phyloP scores from a whole-genome alignment of 53 echinoderm and acorn worm genomes.

The Astropecten irregularis region DNA sequence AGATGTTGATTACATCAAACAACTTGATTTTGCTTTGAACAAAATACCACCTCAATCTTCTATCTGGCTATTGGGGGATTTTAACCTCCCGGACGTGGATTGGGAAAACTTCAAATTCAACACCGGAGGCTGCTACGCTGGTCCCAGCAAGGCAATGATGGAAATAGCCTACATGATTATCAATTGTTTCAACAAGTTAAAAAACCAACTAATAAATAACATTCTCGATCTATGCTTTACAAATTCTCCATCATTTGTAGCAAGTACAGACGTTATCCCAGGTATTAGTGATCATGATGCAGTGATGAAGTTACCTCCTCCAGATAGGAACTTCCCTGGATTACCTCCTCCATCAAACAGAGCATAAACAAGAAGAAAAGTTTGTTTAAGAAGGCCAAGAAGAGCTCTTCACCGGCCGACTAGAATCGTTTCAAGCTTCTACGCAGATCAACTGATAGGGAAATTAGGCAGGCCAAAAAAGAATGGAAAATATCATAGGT shows the following conservation, averaged over 20 bases:
- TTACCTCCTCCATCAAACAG: not conserved
- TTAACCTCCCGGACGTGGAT: constrained; percentile 41
- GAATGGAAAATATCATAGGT: not conserved
- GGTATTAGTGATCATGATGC: constrained; percentile 64
- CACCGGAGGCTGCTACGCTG: constrained; percentile 15
- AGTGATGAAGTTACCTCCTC: constrained; percentile 32
- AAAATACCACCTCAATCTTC: not conserved
- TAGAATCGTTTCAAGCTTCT: not conserved
- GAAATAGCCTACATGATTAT: constrained; percentile 22
- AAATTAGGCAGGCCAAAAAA: not conserved
- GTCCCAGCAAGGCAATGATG: constrained; percentile 43
- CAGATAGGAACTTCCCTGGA: not conserved
- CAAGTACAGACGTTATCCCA: constrained; percentile 31
- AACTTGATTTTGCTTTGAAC: not conserved
- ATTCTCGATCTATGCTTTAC: constrained; percentile 3
- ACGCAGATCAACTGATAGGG: not conserved
- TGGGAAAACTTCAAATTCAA: constrained; percentile 8
- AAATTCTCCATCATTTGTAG: constrained; percentile 17
- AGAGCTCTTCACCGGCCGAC: not conserved
- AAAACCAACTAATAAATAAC: not conserved
- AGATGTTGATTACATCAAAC: not conserved
- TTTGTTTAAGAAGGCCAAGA: constrained; percentile 15
- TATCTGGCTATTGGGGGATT: constrained; percentile 56
- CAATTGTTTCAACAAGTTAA: constrained; percentile 32
- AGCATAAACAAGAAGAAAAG: not conserved